Conservation (phyloP, 2,113 vertebrate genomes). For the Rhea americana region DNA sequence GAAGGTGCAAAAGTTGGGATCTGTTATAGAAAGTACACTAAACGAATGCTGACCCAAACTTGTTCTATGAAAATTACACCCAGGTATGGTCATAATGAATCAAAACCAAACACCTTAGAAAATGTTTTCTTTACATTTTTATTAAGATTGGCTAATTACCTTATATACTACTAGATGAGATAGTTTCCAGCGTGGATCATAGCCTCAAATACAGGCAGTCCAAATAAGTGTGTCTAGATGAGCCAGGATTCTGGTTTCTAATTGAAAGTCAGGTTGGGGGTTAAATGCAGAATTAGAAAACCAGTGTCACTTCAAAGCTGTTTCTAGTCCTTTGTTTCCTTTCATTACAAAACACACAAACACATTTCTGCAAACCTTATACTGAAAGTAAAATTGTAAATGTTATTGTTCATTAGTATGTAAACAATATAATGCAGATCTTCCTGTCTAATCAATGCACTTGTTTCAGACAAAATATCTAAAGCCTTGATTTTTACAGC, state of each 20-base stretch:
- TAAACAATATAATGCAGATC: neutral
- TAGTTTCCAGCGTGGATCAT: neutral
- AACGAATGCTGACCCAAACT: neutral
- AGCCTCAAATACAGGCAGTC: neutral
- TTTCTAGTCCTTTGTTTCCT: neutral
- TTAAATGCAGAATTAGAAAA: neutral
- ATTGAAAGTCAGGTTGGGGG: neutral
- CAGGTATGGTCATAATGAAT: neutral
- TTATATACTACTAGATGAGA: neutral
- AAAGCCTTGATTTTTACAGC: neutral
- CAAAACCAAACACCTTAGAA: neutral
- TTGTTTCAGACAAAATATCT: neutral
- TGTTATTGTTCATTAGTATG: neutral
- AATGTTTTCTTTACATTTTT: neutral
- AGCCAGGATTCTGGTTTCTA: neutral
- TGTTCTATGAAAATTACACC: neutral
- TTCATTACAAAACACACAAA: neutral
- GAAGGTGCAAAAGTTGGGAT: neutral
- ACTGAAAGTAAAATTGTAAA: neutral
- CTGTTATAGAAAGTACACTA: neutral
- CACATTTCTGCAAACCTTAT: neutral
- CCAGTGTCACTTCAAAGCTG: neutral
- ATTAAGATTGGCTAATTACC: neutral
- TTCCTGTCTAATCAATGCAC: neutral
- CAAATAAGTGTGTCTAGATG: neutral